Conservation (phyloP, 2,797 vertebrate genomes). For the Hoplostethus mediterraneus region DNA sequence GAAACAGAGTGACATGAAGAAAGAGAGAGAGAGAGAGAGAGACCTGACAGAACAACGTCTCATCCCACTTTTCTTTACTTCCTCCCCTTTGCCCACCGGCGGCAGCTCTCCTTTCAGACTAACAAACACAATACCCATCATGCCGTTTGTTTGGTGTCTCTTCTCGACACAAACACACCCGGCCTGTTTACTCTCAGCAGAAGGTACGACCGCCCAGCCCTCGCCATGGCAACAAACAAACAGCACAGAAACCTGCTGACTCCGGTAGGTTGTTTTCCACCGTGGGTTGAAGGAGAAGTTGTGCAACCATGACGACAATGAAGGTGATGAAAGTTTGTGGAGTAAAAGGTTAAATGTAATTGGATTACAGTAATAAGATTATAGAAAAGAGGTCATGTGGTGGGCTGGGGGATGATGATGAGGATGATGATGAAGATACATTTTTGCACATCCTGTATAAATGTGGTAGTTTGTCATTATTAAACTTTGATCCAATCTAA, state of each 20-base stretch:
- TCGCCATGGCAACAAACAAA: conserved; percentile 5
- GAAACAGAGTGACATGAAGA: not conserved
- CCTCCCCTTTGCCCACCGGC: conserved; percentile 9
- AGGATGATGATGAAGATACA: too few relatives aligned
- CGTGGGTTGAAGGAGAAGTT: too few relatives aligned
- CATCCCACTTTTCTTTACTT: conserved; percentile 10
- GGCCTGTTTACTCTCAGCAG: conserved; percentile 2
- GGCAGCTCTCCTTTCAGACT: conserved; percentile 3
- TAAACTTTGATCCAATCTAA: too few relatives aligned
- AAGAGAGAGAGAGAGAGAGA: not conserved
- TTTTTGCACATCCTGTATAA: too few relatives aligned
- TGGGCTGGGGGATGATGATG: too few relatives aligned
- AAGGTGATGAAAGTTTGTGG: too few relatives aligned
- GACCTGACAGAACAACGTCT: conserved; percentile 1
- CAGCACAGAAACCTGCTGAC: not conserved
- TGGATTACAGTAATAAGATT: too few relatives aligned
- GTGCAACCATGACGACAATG: too few relatives aligned
- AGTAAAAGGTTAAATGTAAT: too few relatives aligned
- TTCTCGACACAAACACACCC: not conserved
- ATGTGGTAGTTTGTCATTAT: too few relatives aligned
- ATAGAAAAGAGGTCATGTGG: too few relatives aligned
- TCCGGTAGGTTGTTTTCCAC: too few relatives aligned
- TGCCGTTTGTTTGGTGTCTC: not conserved
- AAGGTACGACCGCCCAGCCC: not conserved
- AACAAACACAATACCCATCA: conserved; percentile 17